A percentile compares a stretch with the other conserved stretches of the same genome.
Evolutionary conservation across 2,113 vertebrate genomes (phyloP).

Genomic region (Blennius ocellaris): DNA sequence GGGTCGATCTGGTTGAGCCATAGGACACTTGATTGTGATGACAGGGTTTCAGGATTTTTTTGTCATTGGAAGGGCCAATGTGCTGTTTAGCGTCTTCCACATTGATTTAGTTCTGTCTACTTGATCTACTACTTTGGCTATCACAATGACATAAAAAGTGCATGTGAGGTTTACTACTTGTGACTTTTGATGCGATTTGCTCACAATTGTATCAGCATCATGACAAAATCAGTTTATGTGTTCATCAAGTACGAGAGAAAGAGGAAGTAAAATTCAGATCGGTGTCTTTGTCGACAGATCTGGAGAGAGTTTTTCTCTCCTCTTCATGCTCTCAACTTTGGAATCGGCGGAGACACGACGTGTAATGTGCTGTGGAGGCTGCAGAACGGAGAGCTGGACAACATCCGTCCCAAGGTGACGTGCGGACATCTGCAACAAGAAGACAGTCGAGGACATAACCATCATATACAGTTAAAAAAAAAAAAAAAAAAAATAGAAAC

Average conservation of each 20-base stretch:
- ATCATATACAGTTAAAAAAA: not conserved
- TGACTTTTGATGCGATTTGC: too few relatives aligned
- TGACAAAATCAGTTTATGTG: not conserved
- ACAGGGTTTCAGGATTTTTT: too few relatives aligned
- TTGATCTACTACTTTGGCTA: too few relatives aligned
- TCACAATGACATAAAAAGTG: too few relatives aligned
- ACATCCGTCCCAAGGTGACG: slow-evolving; percentile 94
- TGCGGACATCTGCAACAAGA: not conserved
- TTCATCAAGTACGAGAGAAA: not conserved
- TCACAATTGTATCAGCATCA: not conserved
- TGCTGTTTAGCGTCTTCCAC: too few relatives aligned
- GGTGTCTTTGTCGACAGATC: slow-evolving; percentile 80
- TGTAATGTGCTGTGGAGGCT: slow-evolving; percentile 96
- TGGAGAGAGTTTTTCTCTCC: slow-evolving; percentile 98
- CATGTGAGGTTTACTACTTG: too few relatives aligned
- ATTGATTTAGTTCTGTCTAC: too few relatives aligned
- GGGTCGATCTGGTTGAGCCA: too few relatives aligned
- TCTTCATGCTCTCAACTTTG: slow-evolving; percentile 96
- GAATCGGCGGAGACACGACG: slow-evolving; percentile 95
- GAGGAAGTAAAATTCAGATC: slow-evolving; percentile 6
- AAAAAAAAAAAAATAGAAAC: too few relatives aligned
- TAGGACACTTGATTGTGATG: too few relatives aligned
- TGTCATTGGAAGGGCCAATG: too few relatives aligned
- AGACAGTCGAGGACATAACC: not conserved
- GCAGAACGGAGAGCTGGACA: slow-evolving; percentile 97